Conservation (phyloP, 2,797 vertebrate genomes). For the Myoxocephalus aenaeus region DNA sequence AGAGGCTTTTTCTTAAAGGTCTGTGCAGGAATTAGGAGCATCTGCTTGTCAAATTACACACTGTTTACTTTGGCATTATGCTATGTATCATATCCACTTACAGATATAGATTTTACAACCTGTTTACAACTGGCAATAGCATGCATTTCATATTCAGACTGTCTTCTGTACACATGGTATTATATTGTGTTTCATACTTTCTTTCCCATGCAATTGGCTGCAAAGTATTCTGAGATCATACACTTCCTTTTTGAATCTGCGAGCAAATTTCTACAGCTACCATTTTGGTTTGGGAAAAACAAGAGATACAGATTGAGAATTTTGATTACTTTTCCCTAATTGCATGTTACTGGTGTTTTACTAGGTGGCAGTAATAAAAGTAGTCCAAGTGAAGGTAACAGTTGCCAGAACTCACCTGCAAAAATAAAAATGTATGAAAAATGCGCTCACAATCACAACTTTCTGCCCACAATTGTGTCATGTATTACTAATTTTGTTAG, state of each 20-base stretch:
- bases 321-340: neutral
- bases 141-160: neutral
- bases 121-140: neutral
- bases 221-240: neutral
- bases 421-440: neutral
- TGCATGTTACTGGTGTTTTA: constrained; percentile 5
- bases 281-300: neutral
- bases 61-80: constrained; percentile 14
- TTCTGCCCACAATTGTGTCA: neutral
- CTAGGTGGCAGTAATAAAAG: neutral
- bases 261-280: neutral
- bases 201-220: neutral
- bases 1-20: constrained; percentile 16
- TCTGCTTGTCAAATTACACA: constrained; percentile 44
- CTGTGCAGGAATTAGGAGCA: constrained; percentile 48
- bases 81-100: constrained; percentile 25
- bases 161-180: neutral
- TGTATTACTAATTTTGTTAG: neutral
- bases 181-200: neutral
- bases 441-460: no score
- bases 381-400: no score
- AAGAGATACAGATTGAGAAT: neutral
- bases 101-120: constrained; percentile 13
- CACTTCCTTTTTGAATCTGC: neutral
- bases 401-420: neutral